Conservation (phyloP, 2,797 vertebrate species). For the Aldrovandia affinis region DNA sequence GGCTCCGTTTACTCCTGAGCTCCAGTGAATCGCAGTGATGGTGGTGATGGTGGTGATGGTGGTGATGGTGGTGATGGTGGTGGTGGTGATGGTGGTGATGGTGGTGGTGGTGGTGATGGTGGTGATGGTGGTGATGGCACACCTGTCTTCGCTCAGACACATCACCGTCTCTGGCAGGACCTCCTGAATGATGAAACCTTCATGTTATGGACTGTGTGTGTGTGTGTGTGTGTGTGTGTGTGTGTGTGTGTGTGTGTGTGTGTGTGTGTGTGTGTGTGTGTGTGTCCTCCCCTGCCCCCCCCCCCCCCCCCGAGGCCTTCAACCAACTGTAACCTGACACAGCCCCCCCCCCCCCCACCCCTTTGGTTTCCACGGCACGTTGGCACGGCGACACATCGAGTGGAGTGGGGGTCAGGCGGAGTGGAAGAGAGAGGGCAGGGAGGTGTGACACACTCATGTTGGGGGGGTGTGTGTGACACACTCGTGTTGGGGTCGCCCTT, state of each 20-base stretch:
- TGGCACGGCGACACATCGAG: not conserved
- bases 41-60: not conserved
- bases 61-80: too few species aligned
- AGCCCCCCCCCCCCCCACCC: not conserved
- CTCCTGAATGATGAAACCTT: not conserved
- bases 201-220: not conserved
- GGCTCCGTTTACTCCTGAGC: constrained; percentile 64
- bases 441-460: not conserved
- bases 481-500: not conserved
- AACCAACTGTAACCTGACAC: not conserved
- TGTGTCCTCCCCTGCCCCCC: not conserved
- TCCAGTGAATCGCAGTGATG: not conserved
- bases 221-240: not conserved
- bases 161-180: not conserved
- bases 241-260: constrained; percentile 33
- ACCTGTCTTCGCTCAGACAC: not conserved
- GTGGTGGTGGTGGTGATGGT: too few species aligned
- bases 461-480: too few species aligned
- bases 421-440: not conserved
- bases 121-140: not conserved
- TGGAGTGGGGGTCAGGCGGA: not conserved
- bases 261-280: not conserved
- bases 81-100: too few species aligned
- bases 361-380: not conserved
- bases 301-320: not conserved